Base-by-base conservation (phyloP, 2,113 vertebrate species). In the Leptobrachium ailaonicum region DNA sequence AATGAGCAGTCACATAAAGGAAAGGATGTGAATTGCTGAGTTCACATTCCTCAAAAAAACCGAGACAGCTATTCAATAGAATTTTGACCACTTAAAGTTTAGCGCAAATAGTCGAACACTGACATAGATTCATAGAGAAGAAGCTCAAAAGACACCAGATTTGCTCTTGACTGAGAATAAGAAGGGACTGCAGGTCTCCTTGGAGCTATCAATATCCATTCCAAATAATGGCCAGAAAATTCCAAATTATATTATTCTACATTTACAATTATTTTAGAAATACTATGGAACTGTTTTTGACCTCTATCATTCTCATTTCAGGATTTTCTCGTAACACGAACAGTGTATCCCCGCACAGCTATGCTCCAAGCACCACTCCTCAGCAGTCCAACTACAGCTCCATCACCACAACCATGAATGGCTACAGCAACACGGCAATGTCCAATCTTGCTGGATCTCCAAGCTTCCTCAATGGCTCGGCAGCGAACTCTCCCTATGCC, bases 401-500 rank as follows among this genome's bases (percentile, higher is more conserved):
- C 0, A 96, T 98, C 88, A 96, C 96, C 92, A 96, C 94, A 50
- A 96, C 95, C 94, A 98, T 98, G 96, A 98, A 98, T 32, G 96
- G 97, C 85, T 99, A 99, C 53, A 86, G 94, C 84, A 97, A 97
- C 81, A 95, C 95, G 47, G 95, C 96, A 92, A 98, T 99, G 96
- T 96, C 94, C 88, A 99, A 98, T 91, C 87, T 99, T 90, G 95
- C 95, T 0, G 96, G 96, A 83, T 99, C 98, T 73, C 98, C 97
- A 66, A 95, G 95, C 79, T 99, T 99, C 92, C 95, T 98, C 89
- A 99, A 99, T 2, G 96, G 97, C 88, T 98, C 97, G 58, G 96
- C 97, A 86, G 96, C 96, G 94, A 98, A 97, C 91, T 98, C 97
- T 63, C 98, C 98, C 88, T 99, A 99, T 83, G 97, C 97, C 90